Base-by-base conservation (phyloP, 2,888 invertebrate species). In the Stegana nigrithorax region DNA sequence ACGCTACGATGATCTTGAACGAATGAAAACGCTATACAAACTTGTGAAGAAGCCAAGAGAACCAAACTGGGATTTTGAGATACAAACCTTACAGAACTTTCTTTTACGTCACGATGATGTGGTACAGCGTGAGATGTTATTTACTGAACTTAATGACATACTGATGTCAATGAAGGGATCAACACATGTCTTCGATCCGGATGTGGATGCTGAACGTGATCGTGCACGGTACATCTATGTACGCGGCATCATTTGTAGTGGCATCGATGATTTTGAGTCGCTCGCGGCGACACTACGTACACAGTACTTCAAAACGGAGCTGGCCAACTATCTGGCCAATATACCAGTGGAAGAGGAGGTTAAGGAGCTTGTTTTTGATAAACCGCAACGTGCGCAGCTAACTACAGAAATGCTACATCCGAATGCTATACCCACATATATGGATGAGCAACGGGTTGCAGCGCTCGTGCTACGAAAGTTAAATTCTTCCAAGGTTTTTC, bases 251-350 rank as follows among this genome's bases (percentile, higher is more conserved):
- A 61, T 82, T 23, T 64, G 65, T n/a, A 70, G 71, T 10, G 53
- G 65, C 19, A 70, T 82, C 26, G 81, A 82, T 45, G 74, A 78
- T 2, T 82, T 80, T 80, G 70, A 80, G 45, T 61, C 66, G 0
- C 50, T 81, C 26, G 57, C 70, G 2, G 21, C 63, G 0, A 61
- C 26, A 1, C 25, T 83, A 19, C 73, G 71, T 14, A 65, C 75
- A 7, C 71, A 75, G 25, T 81, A 73, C 14, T 67, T 72, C 2
- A 76, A 72, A 47, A 60, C 72, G 1, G 81, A 75, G 1, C 25
- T 73, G 17, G 65, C 67, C 6, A 64, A 63, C 2, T 70, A 64
- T 17, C 1, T 66, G 2, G 62, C 53, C 0, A 21, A 44, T 10
- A 17, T 42, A 8, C n/a, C 29, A 0, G 19, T 63, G 4, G 8